phyloP scores from a whole-genome alignment of 2,888 invertebrate species.

The Eupeodes luniger region DNA sequence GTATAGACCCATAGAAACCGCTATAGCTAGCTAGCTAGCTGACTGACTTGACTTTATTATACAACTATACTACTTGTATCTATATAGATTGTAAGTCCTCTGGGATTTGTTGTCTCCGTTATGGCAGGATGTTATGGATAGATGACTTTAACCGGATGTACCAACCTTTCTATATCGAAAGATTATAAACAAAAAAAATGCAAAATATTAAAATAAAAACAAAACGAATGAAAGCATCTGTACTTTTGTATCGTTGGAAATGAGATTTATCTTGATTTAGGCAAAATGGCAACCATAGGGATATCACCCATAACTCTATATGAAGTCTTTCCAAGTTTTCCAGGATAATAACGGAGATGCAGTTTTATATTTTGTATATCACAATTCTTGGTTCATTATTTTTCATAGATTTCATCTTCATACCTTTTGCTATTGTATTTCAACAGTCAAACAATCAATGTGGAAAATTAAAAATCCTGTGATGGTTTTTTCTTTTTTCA shows the following conservation, averaged over 20 bases:
- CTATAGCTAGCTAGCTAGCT: conserved; percentile 15
- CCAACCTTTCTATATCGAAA: conserved; percentile 29
- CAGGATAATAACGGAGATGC: conserved; percentile 37
- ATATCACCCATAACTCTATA: conserved; percentile 37
- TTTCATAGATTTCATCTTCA: conserved; percentile 55
- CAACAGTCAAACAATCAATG: conserved; percentile 1
- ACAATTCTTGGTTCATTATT: conserved; percentile 65
- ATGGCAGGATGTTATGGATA: conserved; percentile 51
- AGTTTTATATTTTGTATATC: conserved; percentile 56
- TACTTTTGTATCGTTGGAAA: conserved; percentile 59
- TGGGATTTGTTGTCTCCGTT: conserved; percentile 52
- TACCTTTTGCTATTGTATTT: conserved; percentile 32
- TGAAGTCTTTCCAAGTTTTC: conserved; percentile 50
- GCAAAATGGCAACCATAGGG: conserved; percentile 39
- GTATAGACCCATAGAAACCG: conserved; percentile 1
- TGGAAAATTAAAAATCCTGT: conserved; percentile 24
- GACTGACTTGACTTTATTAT: conserved; percentile 5
- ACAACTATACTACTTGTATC: background rate
- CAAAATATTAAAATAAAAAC: background rate
- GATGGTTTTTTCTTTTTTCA: too few species aligned
- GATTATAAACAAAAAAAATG: conserved; percentile 15
- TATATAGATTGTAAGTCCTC: conserved; percentile 25
- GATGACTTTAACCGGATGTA: conserved; percentile 68
- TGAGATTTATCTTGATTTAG: conserved; percentile 71
- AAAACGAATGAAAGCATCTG: conserved; percentile 60